Conservation (phyloP, 2,888 invertebrate genomes). For the Drosophila borealis region DNA sequence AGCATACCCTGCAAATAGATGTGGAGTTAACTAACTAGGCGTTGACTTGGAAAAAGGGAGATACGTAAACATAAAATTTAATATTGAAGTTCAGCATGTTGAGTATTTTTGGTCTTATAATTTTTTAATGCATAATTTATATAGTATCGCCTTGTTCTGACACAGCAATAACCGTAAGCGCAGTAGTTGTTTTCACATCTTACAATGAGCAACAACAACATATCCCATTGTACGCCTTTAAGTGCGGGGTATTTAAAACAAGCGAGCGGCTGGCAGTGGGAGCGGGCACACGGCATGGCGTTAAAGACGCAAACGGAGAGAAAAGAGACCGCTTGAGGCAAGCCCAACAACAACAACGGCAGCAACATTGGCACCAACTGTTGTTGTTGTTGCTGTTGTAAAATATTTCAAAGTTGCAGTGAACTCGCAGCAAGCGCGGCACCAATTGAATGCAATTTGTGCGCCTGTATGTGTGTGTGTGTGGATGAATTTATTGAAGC, state of each 20-base stretch:
- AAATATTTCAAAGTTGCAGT: conserved; percentile 82
- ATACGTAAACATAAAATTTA: too few relatives aligned
- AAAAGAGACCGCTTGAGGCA: conserved; percentile 66
- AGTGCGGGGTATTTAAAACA: conserved; percentile 33
- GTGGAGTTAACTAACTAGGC: not conserved
- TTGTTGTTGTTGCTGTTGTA: conserved; percentile 66
- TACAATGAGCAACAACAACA: not conserved
- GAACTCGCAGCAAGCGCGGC: conserved; percentile 75
- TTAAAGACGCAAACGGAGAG: conserved; percentile 22
- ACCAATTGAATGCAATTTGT: conserved; percentile 81
- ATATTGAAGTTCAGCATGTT: too few relatives aligned
- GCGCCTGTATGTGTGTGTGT: conserved; percentile 38
- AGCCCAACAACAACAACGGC: conserved; percentile 57
- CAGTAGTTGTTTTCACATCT: not conserved
- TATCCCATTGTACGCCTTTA: not conserved
- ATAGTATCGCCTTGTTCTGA: not conserved
- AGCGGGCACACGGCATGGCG: conserved; percentile 52
- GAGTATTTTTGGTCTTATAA: too few relatives aligned
- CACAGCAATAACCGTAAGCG: too few relatives aligned
- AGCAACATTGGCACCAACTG: conserved; percentile 47
- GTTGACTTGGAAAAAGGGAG: not conserved
- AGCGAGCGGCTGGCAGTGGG: conserved; percentile 46
- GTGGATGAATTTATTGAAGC: conserved; percentile 76
- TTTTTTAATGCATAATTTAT: not conserved
- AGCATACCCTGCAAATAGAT: conserved; percentile 32